A percentile compares a stretch with the other conserved stretches of the same genome.
phyloP scores from a whole-genome alignment of 2,797 vertebrate species.

The Megalops cyprinoides region DNA sequence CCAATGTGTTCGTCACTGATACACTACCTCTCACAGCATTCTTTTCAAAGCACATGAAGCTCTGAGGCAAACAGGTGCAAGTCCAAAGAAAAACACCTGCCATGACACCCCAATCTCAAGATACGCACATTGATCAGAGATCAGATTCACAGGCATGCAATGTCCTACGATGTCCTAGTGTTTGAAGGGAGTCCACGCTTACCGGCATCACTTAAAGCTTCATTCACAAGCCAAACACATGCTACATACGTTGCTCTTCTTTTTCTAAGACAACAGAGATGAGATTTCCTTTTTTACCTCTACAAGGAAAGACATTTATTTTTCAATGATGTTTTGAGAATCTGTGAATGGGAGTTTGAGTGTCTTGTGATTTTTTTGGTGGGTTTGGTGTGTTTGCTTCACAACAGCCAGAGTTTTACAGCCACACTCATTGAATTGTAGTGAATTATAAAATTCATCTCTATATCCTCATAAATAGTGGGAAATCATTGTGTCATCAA shows the following conservation, averaged over 20 bases:
- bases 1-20: neutral
- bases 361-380: neutral
- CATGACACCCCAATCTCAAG: neutral
- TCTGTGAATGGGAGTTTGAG: neutral
- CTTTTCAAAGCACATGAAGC: neutral
- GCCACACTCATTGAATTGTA: neutral
- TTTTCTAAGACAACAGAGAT: neutral
- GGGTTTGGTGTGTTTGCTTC: neutral
- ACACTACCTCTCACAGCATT: neutral
- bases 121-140: conserved; percentile 10
- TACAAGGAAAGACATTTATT: neutral
- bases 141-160: neutral
- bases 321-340: too few relatives aligned
- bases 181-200: neutral
- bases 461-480: neutral
- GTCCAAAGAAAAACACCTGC: neutral
- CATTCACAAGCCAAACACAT: neutral
- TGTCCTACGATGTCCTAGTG: neutral
- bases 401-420: neutral
- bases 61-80: neutral
- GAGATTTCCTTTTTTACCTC: too few relatives aligned
- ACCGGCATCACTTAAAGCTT: neutral
- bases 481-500: neutral
- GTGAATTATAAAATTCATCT: neutral
- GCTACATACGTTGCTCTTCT: neutral